phyloP scores from a whole-genome alignment of 1,140 invertebrate genomes.

The Rhyzopertha dominica region DNA sequence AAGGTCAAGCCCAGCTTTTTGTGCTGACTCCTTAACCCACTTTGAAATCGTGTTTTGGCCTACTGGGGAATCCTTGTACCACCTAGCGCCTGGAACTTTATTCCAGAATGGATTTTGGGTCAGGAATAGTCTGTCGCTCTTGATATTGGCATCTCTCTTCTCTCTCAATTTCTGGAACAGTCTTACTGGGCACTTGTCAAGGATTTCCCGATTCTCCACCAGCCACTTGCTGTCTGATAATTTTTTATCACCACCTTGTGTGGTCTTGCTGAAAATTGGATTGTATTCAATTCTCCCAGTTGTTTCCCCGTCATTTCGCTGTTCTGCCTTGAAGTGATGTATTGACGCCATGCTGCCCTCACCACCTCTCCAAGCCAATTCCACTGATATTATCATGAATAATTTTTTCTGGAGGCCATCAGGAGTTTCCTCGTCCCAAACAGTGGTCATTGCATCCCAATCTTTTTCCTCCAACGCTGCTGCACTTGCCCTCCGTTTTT shows the following conservation, averaged over 20 bases:
- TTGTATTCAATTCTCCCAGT: conserved; percentile 17
- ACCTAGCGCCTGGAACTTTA: no score
- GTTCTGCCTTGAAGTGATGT: conserved; percentile 5
- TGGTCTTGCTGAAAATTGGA: conserved; percentile 18
- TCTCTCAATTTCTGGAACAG: no score
- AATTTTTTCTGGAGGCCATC: conserved; percentile 6
- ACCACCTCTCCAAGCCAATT: conserved; percentile 10
- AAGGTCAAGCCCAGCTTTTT: no score
- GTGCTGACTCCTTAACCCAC: no score
- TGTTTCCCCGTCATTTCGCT: neutral
- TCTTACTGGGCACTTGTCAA: neutral
- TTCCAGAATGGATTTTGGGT: no score
- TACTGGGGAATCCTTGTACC: no score
- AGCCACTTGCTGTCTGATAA: conserved; percentile 16
- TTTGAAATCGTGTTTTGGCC: no score
- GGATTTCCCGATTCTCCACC: conserved; percentile 3
- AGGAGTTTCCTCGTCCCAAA: conserved; percentile 9
- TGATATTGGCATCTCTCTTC: no score
- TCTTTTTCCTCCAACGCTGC: conserved; percentile 3
- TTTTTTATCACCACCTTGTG: conserved; percentile 16
- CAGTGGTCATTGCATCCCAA: neutral
- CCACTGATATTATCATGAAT: neutral
- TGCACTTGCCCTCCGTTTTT: conserved; percentile 8
- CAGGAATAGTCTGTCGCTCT: no score
- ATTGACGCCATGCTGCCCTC: conserved; percentile 6